Percentiles rank a stretch among this genome's conserved stretches.
Evolutionary conservation across 2,113 vertebrate species (phyloP).

Genomic region (Nothoprocta perdicaria): DNA sequence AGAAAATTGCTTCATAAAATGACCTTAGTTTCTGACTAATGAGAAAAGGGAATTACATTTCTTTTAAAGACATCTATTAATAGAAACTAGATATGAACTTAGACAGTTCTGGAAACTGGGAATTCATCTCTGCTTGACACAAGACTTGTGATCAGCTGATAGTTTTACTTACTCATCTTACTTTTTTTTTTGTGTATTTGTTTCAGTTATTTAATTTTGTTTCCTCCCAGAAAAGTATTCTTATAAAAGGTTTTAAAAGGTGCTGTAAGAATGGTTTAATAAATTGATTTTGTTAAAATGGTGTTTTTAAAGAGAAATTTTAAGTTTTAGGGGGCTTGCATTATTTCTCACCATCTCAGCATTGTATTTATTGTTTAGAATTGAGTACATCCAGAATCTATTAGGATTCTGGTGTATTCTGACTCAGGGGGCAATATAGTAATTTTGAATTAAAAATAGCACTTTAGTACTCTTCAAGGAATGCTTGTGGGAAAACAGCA

Average conservation of each 20-base stretch:
- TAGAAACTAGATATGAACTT: not conserved
- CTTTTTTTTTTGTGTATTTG: not conserved
- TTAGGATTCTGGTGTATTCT: not conserved
- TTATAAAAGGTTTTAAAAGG: not conserved
- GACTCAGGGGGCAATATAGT: not conserved
- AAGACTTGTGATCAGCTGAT: not conserved
- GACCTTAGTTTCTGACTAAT: slow-evolving; percentile 22
- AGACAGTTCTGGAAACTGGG: not conserved
- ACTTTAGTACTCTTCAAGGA: not conserved
- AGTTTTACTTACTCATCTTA: not conserved
- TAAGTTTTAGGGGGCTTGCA: not conserved
- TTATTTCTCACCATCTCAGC: not conserved
- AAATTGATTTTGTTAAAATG: not conserved
- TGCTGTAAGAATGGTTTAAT: not conserved
- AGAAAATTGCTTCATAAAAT: slow-evolving; percentile 12
- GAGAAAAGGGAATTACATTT: not conserved
- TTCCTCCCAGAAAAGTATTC: not conserved
- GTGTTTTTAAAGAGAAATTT: not conserved
- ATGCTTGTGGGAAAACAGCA: not conserved
- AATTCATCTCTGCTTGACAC: slow-evolving; percentile 39
- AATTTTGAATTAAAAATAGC: not conserved
- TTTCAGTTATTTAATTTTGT: not conserved
- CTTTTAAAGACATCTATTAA: not conserved
- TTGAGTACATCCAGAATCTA: not conserved
- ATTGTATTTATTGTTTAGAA: not conserved